A percentile compares a stretch with the other conserved stretches of the same genome.
Evolutionary conservation across 2,888 invertebrate species (phyloP).

Genomic region (Bugula neritina): DNA sequence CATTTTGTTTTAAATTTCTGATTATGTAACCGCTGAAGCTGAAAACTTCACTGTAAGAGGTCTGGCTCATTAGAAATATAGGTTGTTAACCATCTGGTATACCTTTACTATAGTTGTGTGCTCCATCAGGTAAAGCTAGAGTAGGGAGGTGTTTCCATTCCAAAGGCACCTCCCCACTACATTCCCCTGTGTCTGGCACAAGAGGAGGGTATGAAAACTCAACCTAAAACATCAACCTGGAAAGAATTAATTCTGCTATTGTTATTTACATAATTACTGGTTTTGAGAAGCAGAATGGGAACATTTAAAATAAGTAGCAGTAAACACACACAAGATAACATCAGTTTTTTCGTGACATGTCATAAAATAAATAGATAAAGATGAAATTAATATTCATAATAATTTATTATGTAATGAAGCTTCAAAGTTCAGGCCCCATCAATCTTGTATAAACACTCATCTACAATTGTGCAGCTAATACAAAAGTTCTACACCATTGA

Average conservation of each 20-base stretch:
- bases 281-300: neutral
- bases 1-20: too few relatives aligned
- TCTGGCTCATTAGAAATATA: too few relatives aligned
- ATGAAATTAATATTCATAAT: neutral
- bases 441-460: neutral
- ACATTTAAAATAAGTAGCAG: neutral
- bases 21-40: too few relatives aligned
- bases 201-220: slow-evolving; percentile 85
- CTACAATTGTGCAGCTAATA: too few relatives aligned
- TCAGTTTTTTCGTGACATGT: neutral
- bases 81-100: neutral
- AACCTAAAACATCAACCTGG: slow-evolving; percentile 48
- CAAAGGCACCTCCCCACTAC: slow-evolving; percentile 71
- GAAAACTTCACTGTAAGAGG: too few relatives aligned
- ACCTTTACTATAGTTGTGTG: slow-evolving; percentile 84
- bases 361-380: neutral
- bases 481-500: neutral
- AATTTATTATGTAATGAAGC: neutral
- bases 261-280: neutral
- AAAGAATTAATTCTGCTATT: neutral
- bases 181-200: slow-evolving; percentile 61
- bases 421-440: neutral
- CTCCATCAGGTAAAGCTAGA: slow-evolving; percentile 91
- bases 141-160: slow-evolving; percentile 96
- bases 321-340: neutral